Conservation (phyloP, 2,888 invertebrate species). For the Tetranychus truncatus region DNA sequence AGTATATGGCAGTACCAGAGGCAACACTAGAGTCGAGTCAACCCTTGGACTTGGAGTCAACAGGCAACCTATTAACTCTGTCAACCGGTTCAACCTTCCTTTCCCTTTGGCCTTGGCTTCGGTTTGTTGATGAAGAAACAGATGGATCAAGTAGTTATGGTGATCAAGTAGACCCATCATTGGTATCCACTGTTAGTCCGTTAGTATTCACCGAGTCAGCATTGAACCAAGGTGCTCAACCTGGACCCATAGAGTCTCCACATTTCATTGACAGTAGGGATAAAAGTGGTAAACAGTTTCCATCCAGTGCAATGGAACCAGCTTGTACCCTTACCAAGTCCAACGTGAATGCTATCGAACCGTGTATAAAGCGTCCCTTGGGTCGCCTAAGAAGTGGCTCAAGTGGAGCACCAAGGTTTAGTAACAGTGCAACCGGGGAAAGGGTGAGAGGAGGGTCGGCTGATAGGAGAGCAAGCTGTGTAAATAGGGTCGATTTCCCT, state of each 20-base stretch:
- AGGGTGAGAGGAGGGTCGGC: too few species aligned
- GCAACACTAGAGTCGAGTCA: background rate
- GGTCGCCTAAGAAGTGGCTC: background rate
- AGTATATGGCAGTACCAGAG: background rate
- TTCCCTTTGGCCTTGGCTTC: conserved; percentile 7
- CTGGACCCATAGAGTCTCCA: too few species aligned
- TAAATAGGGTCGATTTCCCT: background rate
- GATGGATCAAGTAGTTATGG: background rate
- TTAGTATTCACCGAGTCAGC: too few species aligned
- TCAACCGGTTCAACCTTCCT: background rate
- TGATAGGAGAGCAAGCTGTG: too few species aligned
- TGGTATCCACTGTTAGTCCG: too few species aligned
- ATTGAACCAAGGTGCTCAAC: too few species aligned
- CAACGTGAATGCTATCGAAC: too few species aligned
- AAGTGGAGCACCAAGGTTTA: background rate
- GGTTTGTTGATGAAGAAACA: conserved; percentile 3
- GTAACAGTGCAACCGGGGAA: background rate
- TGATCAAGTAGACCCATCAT: background rate
- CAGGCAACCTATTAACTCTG: too few species aligned
- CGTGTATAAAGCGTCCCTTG: too few species aligned
- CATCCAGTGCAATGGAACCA: background rate
- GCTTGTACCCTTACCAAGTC: background rate
- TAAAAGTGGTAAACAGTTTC: background rate
- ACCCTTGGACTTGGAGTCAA: background rate
- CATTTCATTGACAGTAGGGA: background rate